Evolutionary conservation across 1,140 invertebrate genomes (phyloP).

Genomic region (Psilanteris sp.): DNA sequence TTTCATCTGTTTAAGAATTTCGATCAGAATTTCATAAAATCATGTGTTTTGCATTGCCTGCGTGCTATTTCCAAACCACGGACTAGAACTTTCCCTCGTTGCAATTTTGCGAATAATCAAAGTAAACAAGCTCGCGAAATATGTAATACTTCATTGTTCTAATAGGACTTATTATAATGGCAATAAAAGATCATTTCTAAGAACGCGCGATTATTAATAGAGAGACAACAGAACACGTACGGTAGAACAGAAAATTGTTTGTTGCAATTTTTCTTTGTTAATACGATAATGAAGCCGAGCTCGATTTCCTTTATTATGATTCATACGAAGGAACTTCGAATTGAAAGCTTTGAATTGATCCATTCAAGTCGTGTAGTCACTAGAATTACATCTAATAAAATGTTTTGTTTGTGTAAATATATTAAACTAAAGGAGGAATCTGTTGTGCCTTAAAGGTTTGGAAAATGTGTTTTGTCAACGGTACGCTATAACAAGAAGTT

Average conservation of each 20-base stretch:
- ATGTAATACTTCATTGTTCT: conserved; percentile 49
- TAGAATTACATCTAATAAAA: conserved; percentile 54
- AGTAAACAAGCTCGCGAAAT: conserved; percentile 28
- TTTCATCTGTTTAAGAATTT: too few species aligned
- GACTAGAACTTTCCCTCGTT: conserved; percentile 7
- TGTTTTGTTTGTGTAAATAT: conserved; percentile 48
- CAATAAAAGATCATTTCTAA: conserved; percentile 52
- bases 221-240: conserved; percentile 48
- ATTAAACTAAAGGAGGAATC: conserved; percentile 7
- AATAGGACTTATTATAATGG: conserved; percentile 48
- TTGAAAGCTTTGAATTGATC: conserved; percentile 61
- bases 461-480: neutral
- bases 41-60: neutral
- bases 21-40: too few species aligned
- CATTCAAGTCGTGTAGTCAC: conserved; percentile 41
- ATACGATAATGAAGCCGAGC: conserved; percentile 56
- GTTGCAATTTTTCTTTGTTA: conserved; percentile 62
- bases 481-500: too few species aligned
- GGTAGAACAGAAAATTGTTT: conserved; percentile 59
- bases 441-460: neutral
- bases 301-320: conserved; percentile 61
- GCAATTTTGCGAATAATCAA: conserved; percentile 11
- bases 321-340: conserved; percentile 51
- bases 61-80: neutral
- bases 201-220: conserved; percentile 56